These are phyloP conservation scores for Cheilinus undulatus DNA, from an alignment of 2,113 vertebrate genomes.

Conservation along the genomic window DNA sequence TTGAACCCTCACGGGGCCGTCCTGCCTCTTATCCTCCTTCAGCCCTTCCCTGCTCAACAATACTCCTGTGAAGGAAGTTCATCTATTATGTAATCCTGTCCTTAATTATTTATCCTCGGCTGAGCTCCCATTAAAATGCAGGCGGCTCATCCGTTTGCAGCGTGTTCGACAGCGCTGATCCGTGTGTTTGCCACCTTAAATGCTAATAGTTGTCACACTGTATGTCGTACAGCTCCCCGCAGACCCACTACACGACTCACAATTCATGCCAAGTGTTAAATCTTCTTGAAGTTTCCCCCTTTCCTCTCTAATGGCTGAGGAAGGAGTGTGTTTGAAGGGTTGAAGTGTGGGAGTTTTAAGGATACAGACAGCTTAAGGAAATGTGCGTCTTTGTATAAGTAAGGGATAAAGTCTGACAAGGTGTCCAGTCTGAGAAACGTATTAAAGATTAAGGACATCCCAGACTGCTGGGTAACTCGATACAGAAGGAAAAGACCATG, in stretches of 20 bases:
- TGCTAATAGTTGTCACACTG: constrained; percentile 32
- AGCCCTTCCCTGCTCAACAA: constrained; percentile 43
- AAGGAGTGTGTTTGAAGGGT: constrained; percentile 14
- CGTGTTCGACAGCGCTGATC: constrained; percentile 34
- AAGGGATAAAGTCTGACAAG: background rate
- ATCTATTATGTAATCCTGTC: constrained; percentile 72
- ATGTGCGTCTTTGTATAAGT: constrained; percentile 26
- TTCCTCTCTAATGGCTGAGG: constrained; percentile 1
- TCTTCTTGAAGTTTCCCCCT: constrained; percentile 11
- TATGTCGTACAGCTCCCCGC: constrained; percentile 40
- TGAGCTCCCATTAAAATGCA: constrained; percentile 53
- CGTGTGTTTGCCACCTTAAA: constrained; percentile 50
- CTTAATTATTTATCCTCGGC: constrained; percentile 66
- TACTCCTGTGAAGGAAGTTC: constrained; percentile 62
- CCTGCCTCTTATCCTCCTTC: constrained; percentile 50
- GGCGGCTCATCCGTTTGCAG: constrained; percentile 35
- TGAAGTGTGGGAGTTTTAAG: constrained; percentile 5
- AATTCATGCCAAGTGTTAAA: constrained; percentile 45
- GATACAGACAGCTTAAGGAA: constrained; percentile 18
- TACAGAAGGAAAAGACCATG: no score
- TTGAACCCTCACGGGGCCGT: constrained; percentile 30
- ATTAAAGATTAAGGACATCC: no score
- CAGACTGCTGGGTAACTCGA: no score
- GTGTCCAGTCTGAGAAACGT: background rate
- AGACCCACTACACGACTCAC: constrained; percentile 34